These are phyloP conservation scores for Cheilinus undulatus DNA, from an alignment of 2,113 vertebrate genomes.

Conservation along the genomic window DNA sequence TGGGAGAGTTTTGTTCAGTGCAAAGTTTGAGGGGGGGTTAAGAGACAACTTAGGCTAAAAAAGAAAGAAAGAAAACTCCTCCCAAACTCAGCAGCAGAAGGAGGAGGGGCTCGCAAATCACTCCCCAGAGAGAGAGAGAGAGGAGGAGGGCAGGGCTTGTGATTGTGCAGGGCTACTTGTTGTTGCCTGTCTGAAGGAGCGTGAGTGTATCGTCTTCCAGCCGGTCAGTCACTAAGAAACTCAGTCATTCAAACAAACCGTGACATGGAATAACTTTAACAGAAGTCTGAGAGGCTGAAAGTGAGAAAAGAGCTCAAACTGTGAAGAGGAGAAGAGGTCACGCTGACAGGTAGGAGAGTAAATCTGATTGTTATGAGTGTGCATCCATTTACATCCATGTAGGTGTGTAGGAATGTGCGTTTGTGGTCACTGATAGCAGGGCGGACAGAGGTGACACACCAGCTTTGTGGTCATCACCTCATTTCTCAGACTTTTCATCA, in stretches of 20 bases:
- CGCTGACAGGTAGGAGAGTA: slow-evolving; percentile 56
- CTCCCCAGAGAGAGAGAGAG: slow-evolving; percentile 74
- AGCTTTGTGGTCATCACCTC: background rate
- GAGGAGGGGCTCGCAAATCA: slow-evolving; percentile 83
- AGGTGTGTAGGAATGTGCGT: slow-evolving; percentile 45
- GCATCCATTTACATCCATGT: background rate
- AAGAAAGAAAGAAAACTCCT: slow-evolving; percentile 72
- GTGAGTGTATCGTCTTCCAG: slow-evolving; percentile 43
- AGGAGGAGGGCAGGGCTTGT: slow-evolving; percentile 59
- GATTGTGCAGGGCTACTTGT: slow-evolving; percentile 65
- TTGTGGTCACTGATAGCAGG: slow-evolving; percentile 4
- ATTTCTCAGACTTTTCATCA: background rate
- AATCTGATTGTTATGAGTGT: background rate
- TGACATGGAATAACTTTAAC: slow-evolving; percentile 11
- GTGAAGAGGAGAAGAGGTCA: background rate
- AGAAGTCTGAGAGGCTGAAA: background rate
- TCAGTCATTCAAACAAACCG: slow-evolving; percentile 34
- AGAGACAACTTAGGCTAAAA: slow-evolving; percentile 61
- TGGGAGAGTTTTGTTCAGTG: slow-evolving; percentile 55
- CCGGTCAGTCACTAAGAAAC: slow-evolving; percentile 47
- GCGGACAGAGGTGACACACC: slow-evolving; percentile 4
- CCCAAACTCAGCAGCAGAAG: slow-evolving; percentile 65
- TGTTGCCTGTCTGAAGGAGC: slow-evolving; percentile 74
- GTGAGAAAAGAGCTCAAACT: background rate
- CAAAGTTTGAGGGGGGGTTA: slow-evolving; percentile 37